Conservation (phyloP, 92 coral and sea anemone genomes). For the Palythoa grandiflora region DNA sequence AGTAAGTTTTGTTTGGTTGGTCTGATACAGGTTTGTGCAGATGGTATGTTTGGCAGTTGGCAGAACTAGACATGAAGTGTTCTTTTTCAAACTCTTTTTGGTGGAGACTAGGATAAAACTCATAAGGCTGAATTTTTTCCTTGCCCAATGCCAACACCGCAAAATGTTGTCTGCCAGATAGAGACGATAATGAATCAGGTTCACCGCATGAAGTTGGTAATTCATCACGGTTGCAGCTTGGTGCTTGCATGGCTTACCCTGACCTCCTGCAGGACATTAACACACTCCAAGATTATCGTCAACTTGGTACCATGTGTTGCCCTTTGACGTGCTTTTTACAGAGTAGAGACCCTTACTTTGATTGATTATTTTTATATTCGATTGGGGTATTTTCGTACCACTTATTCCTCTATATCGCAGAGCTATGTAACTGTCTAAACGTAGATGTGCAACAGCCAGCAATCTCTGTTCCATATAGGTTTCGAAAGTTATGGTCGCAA, state of each 20-base stretch:
- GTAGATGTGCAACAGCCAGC: conserved; percentile 23
- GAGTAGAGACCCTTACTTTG: conserved; percentile 9
- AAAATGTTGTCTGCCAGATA: conserved; percentile 34
- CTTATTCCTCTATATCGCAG: conserved; percentile 20
- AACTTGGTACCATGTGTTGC: conserved; percentile 25
- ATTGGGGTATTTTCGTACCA: neutral
- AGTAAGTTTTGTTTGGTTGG: neutral
- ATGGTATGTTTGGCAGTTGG: conserved; percentile 21
- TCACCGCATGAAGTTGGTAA: conserved; percentile 43
- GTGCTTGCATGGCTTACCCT: conserved; percentile 59
- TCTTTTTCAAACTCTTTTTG: conserved; percentile 18
- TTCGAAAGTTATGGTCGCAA: conserved; percentile 28
- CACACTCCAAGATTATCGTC: conserved; percentile 32
- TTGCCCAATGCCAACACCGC: conserved; percentile 55
- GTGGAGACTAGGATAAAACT: conserved; percentile 41
- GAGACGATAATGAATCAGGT: conserved; percentile 34
- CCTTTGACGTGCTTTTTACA: conserved; percentile 23
- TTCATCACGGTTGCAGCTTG: conserved; percentile 48
- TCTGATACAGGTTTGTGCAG: conserved; percentile 22
- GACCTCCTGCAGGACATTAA: conserved; percentile 29
- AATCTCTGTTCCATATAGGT: conserved; percentile 28
- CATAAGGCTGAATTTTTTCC: conserved; percentile 34
- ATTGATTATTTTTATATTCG: neutral
- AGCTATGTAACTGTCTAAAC: conserved; percentile 46
- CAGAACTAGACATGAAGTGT: neutral